Evolutionary conservation across 2,888 invertebrate genomes (phyloP), one percentile per base, ranked within the genome.

Genomic region (Salpingus planirostris): DNA sequence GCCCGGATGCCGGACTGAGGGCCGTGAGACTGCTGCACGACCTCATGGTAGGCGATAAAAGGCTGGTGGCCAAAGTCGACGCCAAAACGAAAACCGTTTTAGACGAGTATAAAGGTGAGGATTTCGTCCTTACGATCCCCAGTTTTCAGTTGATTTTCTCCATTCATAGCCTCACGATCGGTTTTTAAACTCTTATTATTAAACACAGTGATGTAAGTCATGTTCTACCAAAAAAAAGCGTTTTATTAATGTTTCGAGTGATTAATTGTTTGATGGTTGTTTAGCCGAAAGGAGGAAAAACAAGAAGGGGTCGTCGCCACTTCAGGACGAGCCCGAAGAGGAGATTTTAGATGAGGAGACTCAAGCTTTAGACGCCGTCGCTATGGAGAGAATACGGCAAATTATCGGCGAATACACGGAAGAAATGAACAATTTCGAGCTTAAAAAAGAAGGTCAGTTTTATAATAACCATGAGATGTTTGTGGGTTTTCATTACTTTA

Each of bases 1-100:
- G 88, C 36, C 95, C 97, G 11, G 93, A 95, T 67, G 88, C 95
- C 11, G 97, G 96, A 22, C 71, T 97, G 47, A 74, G 97, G 44
- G 93, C 96, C 45, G 91, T 98, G 43, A 70, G 91, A 24, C 69
- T 98, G 44, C 72, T 99, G 15, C 92, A 96, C 67, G 91, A 92
- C 52, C 80, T 91, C 64, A 80, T 83, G 63, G 80, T 99, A 29
- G 91, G 89, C 34, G 95, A 91, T 49, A 93, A 91, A 67, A 83
- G 83, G 57, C 73, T 99, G 49, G 87, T 97, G 36, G 96, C 95
- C 14, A 89, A 92, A 68, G 93, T 95, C 13, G 97, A 97, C 69
- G 91, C 93, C 38, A 97, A 97, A 73, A 93, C 95, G 54, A 91
- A 92, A 72, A 82, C 86, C 36, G 78, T 91, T 41, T 74, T 97